These are phyloP conservation scores for Tursiops truncatus DNA, from an alignment of 2,113 vertebrate genomes.

Conservation along the genomic window DNA sequence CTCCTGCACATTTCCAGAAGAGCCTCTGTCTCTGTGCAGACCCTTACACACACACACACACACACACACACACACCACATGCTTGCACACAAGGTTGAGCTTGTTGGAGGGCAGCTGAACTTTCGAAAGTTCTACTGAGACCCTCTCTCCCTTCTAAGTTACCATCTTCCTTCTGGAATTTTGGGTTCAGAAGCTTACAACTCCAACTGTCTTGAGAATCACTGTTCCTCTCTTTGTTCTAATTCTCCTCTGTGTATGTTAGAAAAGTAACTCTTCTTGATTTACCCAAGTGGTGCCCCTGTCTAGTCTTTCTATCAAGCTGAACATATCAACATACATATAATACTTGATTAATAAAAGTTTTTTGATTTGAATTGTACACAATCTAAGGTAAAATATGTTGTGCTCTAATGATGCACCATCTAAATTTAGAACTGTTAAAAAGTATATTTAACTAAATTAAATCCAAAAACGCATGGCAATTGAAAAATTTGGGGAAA, in stretches of 20 bases:
- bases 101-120: not conserved
- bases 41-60: not conserved
- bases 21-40: not conserved
- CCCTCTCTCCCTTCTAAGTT: not conserved
- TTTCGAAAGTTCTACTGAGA: not conserved
- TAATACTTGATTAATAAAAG: not conserved
- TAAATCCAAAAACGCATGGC: not conserved
- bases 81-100: not conserved
- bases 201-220: not conserved
- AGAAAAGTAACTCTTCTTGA: conserved; percentile 9
- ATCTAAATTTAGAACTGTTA: not conserved
- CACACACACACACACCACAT: accelerated
- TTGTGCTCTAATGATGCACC: not conserved
- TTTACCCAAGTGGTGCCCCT: not conserved
- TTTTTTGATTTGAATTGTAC: not conserved
- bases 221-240: not conserved
- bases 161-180: conserved; percentile 8
- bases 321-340: not conserved
- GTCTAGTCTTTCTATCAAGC: not conserved
- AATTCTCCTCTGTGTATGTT: not conserved
- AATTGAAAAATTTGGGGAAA: not conserved
- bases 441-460: not conserved
- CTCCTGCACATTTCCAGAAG: not conserved
- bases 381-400: not conserved
- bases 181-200: not conserved